A percentile compares a stretch with the other conserved stretches of the same genome.
These are phyloP conservation scores for Pogonognathellus flavescens DNA, from an alignment of 1,140 invertebrate species.

Conservation along the genomic window DNA sequence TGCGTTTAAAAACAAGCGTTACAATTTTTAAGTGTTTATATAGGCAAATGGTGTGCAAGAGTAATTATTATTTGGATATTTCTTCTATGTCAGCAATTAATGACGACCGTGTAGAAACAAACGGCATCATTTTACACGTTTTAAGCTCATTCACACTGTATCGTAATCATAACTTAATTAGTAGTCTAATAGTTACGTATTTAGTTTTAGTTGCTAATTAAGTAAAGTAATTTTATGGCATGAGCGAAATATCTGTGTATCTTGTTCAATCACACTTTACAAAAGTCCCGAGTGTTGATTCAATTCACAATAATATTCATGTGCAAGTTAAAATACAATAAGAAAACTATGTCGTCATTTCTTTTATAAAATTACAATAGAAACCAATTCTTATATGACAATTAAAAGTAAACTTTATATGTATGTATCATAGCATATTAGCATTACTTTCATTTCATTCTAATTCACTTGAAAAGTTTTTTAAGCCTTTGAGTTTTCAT, in stretches of 20 bases:
- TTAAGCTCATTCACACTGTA: slow-evolving; percentile 29
- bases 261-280: not conserved
- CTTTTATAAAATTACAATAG: too few species aligned
- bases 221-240: slow-evolving; percentile 23
- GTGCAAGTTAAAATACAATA: not conserved
- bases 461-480: not conserved
- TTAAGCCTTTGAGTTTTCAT: not conserved
- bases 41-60: slow-evolving; percentile 8
- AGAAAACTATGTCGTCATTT: not conserved
- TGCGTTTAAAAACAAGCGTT: too few species aligned
- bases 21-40: not conserved
- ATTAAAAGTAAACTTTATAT: too few species aligned
- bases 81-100: not conserved
- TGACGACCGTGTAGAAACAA: not conserved
- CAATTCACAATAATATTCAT: not conserved
- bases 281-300: not conserved
- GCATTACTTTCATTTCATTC: not conserved
- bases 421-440: too few species aligned
- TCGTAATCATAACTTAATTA: not conserved
- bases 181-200: not conserved
- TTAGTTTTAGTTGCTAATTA: not conserved
- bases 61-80: slow-evolving; percentile 13
- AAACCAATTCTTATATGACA: too few species aligned
- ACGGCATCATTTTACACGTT: slow-evolving; percentile 4
- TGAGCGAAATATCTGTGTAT: not conserved